Evolutionary conservation across 1,140 invertebrate species (phyloP).

Genomic region (Trichoplusia ni): DNA sequence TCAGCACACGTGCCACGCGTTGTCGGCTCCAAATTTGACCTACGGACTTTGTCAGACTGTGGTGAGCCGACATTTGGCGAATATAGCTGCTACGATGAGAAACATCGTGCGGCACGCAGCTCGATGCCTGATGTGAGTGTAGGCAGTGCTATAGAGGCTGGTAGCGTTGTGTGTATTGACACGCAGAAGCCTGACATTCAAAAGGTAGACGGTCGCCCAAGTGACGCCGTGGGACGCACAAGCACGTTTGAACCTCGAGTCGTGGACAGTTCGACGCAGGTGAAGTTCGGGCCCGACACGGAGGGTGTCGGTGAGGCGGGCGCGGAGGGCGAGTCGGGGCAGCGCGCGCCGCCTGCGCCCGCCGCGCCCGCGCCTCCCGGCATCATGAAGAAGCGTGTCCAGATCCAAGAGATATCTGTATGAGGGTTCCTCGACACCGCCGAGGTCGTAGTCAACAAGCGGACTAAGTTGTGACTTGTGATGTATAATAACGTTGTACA

Average conservation of each 20-base stretch:
- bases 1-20: conserved; percentile 69
- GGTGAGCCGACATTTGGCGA: conserved; percentile 82
- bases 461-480: conserved; percentile 71
- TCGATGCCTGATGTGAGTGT: conserved; percentile 86
- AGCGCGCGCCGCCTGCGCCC: conserved; percentile 82
- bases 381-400: conserved; percentile 91
- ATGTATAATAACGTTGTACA: conserved; percentile 48
- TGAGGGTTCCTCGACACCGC: conserved; percentile 81
- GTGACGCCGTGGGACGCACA: conserved; percentile 65
- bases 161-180: conserved; percentile 78
- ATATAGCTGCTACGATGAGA: conserved; percentile 85
- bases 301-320: conserved; percentile 74
- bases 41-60: conserved; percentile 80
- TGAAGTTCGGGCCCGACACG: conserved; percentile 74
- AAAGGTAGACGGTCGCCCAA: conserved; percentile 75
- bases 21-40: conserved; percentile 78
- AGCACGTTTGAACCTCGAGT: conserved; percentile 77
- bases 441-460: conserved; percentile 73
- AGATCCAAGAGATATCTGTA: conserved; percentile 94
- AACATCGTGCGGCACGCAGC: conserved; percentile 81
- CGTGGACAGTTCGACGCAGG: conserved; percentile 78
- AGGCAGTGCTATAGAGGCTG: conserved; percentile 81
- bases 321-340: conserved; percentile 59
- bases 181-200: conserved; percentile 81
- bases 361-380: conserved; percentile 88